Base-by-base conservation (phyloP, 2,888 invertebrate species). In the Diarsia rubi region DNA sequence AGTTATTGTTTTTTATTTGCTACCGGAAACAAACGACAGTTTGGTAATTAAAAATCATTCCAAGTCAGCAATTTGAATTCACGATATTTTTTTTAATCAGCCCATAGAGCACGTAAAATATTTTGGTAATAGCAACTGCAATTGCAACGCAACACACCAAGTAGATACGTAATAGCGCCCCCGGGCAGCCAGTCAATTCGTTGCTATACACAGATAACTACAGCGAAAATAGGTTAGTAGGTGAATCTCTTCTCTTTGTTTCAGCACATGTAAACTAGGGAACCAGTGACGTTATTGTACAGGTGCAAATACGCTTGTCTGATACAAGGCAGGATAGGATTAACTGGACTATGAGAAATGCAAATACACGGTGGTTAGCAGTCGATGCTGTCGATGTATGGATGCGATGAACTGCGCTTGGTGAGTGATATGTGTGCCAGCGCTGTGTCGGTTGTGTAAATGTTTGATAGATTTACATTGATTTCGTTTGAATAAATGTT, bases 221-320 rank as follows among this genome's bases (percentile, higher is more conserved):
- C 66, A 80, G 44, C 73, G 68, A 91, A 44, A 88, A 88, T 92
- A 86, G 92, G 91, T 92, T 88, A 92, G 88, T 92, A 86, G 91
- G 92, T 91, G 91, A 92, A 89, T 87, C 88, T 85, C 84, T 70
- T 78, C 88, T 87, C 90, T 90, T 91, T 90, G 89, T 90, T 88
- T 74, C 85, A 82, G 77, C 75, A 82, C 87, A 86, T 88, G 88
- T 88, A 87, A 88, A 87, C 83, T 82, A 82, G 83, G 73, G 77
- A 83, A 76, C 78, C 84, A 85, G 79, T 87, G 84, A 85, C 83
- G 84, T 74, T 86, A 88, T 87, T 87, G 83, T 86, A 83, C 78
- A 75, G 86, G 84, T 88, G 86, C 79, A 84, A 86, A 86, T 86
- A 85, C 70, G 75, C 70, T 69, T 78, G 66, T 79, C 73, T 68